Evolutionary conservation across 1,140 invertebrate genomes (phyloP).

Genomic region (Drosophila sp.): DNA sequence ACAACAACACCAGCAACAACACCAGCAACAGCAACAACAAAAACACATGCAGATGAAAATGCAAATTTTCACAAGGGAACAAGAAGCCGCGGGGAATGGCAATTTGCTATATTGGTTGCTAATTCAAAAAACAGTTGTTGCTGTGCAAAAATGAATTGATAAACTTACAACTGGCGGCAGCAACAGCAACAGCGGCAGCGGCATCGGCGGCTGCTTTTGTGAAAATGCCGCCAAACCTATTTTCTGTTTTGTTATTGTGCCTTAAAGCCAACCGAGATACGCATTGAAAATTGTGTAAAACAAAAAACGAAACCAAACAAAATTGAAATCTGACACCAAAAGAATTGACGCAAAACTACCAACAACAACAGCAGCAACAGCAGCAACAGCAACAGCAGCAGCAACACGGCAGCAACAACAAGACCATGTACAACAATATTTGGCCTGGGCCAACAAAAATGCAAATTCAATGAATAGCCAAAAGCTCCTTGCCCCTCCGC

Average conservation of each 20-base stretch:
- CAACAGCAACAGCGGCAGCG: conserved; percentile 21
- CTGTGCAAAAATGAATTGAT: conserved; percentile 62
- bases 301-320: conserved; percentile 56
- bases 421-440: conserved; percentile 14
- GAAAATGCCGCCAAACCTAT: conserved; percentile 72
- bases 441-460: conserved; percentile 50
- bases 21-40: conserved; percentile 30
- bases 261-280: conserved; percentile 67
- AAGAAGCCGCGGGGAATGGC: conserved; percentile 77
- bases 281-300: conserved; percentile 54
- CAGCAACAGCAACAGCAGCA: conserved; percentile 22
- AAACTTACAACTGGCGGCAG: conserved; percentile 71
- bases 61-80: conserved; percentile 78
- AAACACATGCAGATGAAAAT: conserved; percentile 63
- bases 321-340: conserved; percentile 82
- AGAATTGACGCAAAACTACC: conserved; percentile 67
- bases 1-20: conserved; percentile 46
- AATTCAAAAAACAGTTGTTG: conserved; percentile 18
- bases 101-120: conserved; percentile 62
- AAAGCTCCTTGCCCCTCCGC: conserved; percentile 8
- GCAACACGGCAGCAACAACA: conserved; percentile 29
- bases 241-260: conserved; percentile 59
- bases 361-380: conserved; percentile 24
- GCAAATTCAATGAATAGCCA: conserved; percentile 70
- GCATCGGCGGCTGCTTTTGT: conserved; percentile 64